Evolutionary conservation across 2,113 vertebrate genomes (phyloP).

Genomic region (Rhabdomys dilectus): DNA sequence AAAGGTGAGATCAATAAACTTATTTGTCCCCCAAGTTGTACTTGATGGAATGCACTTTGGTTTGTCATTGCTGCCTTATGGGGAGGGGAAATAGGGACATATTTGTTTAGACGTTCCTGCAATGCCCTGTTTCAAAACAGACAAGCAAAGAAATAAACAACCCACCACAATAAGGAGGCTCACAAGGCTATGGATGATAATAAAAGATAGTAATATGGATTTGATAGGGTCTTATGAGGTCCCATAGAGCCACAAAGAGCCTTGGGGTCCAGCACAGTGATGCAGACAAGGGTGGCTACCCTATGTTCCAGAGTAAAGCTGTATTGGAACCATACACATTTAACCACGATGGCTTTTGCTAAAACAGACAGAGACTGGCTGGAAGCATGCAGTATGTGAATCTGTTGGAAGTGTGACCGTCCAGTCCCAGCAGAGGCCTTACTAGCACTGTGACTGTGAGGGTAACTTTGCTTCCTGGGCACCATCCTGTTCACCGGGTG

Average conservation of each 20-base stretch:
- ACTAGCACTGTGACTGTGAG: background rate
- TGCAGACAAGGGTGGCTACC: background rate
- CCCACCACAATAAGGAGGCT: background rate
- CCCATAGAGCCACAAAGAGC: background rate
- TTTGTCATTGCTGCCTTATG: background rate
- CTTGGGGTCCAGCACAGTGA: background rate
- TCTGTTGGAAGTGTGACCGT: background rate
- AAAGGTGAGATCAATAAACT: background rate
- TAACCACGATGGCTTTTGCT: background rate
- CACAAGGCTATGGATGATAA: background rate
- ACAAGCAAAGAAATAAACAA: background rate
- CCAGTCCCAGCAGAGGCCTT: background rate
- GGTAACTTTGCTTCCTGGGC: background rate
- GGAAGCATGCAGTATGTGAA: background rate
- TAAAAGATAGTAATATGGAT: background rate
- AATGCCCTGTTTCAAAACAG: background rate
- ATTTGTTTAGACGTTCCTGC: background rate
- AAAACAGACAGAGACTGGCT: background rate
- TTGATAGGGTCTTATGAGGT: background rate
- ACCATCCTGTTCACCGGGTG: background rate
- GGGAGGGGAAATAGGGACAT: background rate
- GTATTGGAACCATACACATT: background rate
- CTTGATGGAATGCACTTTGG: background rate
- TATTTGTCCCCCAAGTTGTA: background rate
- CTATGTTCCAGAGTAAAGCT: background rate